A percentile compares a stretch with the other conserved stretches of the same genome.
These are phyloP conservation scores for Selenia dentaria DNA, from an alignment of 2,888 invertebrate species.

Conservation along the genomic window DNA sequence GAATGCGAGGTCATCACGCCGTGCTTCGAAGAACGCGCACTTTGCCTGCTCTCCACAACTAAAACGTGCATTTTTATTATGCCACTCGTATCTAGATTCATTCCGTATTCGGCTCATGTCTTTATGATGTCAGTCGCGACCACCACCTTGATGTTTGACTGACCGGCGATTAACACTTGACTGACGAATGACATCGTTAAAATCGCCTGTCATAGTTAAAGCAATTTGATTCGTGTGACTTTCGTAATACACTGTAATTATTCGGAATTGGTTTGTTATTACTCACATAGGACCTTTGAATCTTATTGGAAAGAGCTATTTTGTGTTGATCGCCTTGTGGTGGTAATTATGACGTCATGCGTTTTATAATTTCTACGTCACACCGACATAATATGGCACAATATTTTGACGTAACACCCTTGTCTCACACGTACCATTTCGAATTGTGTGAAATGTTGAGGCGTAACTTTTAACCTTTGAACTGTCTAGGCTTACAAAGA, in stretches of 20 bases:
- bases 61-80: constrained; percentile 65
- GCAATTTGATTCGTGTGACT: constrained; percentile 20
- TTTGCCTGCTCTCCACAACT: constrained; percentile 69
- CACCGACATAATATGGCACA: constrained; percentile 26
- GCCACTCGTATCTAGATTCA: constrained; percentile 37
- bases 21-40: constrained; percentile 65
- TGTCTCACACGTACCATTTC: constrained; percentile 25
- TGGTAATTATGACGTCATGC: constrained; percentile 28
- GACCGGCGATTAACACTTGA: constrained; percentile 35
- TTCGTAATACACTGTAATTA: constrained; percentile 14
- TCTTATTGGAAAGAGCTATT: constrained; percentile 11
- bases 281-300: constrained; percentile 3
- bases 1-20: constrained; percentile 83
- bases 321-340: constrained; percentile 11
- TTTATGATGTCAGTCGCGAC: constrained; percentile 59
- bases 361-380: constrained; percentile 35
- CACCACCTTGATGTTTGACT: constrained; percentile 47
- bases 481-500: constrained; percentile 30
- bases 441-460: constrained; percentile 37
- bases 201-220: constrained; percentile 20
- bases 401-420: constrained; percentile 38
- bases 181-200: constrained; percentile 19
- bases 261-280: constrained; percentile 9
- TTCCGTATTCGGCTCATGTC: constrained; percentile 69
- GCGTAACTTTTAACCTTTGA: constrained; percentile 38